phyloP scores from a whole-genome alignment of 2,797 vertebrate genomes.

The Cephalopachus bancanus region DNA sequence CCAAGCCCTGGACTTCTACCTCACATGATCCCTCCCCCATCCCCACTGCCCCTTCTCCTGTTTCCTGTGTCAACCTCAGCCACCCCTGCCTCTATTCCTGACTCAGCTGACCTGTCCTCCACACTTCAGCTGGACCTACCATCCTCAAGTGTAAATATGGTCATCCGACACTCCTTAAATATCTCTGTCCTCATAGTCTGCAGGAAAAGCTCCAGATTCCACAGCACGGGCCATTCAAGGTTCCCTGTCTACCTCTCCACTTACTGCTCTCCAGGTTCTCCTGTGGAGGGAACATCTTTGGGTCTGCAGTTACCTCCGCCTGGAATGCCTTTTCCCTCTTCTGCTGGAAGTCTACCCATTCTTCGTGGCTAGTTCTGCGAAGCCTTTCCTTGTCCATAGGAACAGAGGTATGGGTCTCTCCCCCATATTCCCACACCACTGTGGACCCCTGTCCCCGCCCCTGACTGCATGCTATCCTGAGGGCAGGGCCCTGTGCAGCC shows the following conservation, averaged over 20 bases:
- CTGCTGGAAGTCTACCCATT: not conserved
- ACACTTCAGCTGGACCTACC: not conserved
- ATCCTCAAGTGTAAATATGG: not conserved
- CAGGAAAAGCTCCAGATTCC: not conserved
- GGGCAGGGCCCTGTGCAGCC: not conserved
- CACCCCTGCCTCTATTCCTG: not conserved
- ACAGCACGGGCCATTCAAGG: not conserved
- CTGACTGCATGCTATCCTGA: not conserved
- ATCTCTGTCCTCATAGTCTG: not conserved
- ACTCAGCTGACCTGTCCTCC: not conserved
- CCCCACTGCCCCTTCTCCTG: not conserved
- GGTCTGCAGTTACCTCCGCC: not conserved
- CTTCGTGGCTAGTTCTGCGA: not conserved
- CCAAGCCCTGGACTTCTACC: not conserved
- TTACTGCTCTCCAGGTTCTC: not conserved
- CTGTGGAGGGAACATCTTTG: fast-evolving
- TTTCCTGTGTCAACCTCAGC: not conserved
- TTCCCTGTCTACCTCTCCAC: not conserved
- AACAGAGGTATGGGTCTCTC: not conserved
- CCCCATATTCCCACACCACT: not conserved
- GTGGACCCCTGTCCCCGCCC: fast-evolving
- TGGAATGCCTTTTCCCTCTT: not conserved
- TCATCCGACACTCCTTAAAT: not conserved
- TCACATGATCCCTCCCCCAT: not conserved
- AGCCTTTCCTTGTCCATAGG: no score